Percentiles rank a stretch among this genome's conserved stretches.
Evolutionary conservation across 2,888 invertebrate species (phyloP).

Genomic region (Carterocephalus palaemon): DNA sequence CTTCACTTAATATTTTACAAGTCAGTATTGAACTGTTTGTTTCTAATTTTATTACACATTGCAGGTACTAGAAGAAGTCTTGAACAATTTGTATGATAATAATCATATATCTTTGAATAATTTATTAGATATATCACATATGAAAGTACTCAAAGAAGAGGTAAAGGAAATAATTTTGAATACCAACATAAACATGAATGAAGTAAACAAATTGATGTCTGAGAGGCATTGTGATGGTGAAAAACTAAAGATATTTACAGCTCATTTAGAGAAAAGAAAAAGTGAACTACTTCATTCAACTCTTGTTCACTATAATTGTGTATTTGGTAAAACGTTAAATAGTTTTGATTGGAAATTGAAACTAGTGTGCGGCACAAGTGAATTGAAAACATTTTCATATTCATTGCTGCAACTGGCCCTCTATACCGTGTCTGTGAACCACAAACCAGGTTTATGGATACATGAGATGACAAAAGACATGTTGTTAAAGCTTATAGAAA

Average conservation of each 20-base stretch:
- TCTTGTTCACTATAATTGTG: conserved; percentile 43
- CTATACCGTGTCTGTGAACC: conserved; percentile 32
- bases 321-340: conserved; percentile 43
- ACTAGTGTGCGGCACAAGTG: conserved; percentile 52
- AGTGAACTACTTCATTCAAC: conserved; percentile 40
- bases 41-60: too few species aligned
- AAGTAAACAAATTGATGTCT: not conserved
- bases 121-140: not conserved
- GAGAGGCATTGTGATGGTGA: not conserved
- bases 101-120: not conserved
- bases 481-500: conserved; percentile 4
- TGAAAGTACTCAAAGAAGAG: conserved; percentile 2
- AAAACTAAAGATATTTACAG: not conserved
- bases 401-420: conserved; percentile 51
- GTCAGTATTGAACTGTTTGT: too few species aligned
- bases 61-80: conserved; percentile 13
- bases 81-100: conserved; percentile 10
- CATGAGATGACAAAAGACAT: conserved; percentile 16
- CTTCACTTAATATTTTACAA: too few species aligned
- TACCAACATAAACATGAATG: conserved; percentile 7
- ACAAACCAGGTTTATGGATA: conserved; percentile 1
- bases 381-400: conserved; percentile 49
- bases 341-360: conserved; percentile 55
- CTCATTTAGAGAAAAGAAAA: conserved; percentile 31
- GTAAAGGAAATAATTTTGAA: conserved; percentile 8